Evolutionary conservation across 2,797 vertebrate species (phyloP).

Genomic region (Melopsittacus undulatus): DNA sequence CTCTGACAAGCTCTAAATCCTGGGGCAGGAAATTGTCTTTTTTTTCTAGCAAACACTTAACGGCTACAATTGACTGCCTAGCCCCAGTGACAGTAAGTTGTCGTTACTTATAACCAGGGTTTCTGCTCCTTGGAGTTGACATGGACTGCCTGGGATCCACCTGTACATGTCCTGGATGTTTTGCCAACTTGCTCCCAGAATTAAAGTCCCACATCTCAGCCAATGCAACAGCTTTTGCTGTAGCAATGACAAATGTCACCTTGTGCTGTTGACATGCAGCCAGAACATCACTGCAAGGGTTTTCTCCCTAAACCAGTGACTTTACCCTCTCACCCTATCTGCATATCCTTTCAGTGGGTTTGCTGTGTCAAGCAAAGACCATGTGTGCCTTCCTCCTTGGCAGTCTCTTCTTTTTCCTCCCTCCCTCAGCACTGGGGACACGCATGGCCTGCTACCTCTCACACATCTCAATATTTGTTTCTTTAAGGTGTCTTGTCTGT

Average conservation of each 20-base stretch:
- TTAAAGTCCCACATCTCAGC: neutral
- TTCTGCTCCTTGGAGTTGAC: neutral
- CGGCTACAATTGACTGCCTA: neutral
- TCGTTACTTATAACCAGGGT: neutral
- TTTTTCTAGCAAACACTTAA: neutral
- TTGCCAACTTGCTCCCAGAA: neutral
- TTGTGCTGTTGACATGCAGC: neutral
- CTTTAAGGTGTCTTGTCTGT: neutral
- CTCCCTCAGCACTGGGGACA: neutral
- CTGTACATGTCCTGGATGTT: neutral
- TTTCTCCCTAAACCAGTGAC: neutral
- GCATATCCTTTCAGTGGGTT: neutral
- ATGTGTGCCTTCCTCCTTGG: neutral
- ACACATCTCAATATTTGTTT: neutral
- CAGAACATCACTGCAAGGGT: neutral
- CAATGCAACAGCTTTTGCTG: neutral
- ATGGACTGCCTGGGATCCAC: neutral
- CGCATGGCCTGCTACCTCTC: neutral
- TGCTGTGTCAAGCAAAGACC: neutral
- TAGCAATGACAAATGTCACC: neutral
- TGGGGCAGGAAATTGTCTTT: neutral
- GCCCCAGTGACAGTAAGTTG: neutral
- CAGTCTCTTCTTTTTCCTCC: neutral
- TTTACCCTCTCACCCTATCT: neutral
- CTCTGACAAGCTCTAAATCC: conserved; percentile 6